A percentile compares a stretch with the other conserved stretches of the same genome.
Conservation (phyloP, 1,140 invertebrate species). For the Plutomurus gul region DNA sequence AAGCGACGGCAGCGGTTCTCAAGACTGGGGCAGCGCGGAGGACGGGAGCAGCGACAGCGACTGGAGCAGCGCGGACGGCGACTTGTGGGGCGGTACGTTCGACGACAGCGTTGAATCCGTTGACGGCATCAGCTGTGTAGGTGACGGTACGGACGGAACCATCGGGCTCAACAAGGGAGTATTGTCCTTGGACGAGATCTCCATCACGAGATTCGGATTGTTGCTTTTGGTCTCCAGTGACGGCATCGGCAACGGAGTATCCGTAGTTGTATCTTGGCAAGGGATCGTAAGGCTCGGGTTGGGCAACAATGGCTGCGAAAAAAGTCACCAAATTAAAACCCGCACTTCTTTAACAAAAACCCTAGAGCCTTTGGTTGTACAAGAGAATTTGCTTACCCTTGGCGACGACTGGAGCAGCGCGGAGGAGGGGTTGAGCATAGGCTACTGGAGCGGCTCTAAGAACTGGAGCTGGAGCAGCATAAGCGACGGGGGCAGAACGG, state of each 20-base stretch:
- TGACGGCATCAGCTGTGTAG: constrained; percentile 73
- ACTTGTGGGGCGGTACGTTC: constrained; percentile 60
- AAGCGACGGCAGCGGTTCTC: background rate
- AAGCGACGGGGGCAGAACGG: constrained; percentile 28
- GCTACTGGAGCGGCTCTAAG: background rate
- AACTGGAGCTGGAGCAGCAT: constrained; percentile 16
- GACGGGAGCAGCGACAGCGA: background rate
- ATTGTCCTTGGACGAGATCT: constrained; percentile 63
- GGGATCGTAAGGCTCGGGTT: constrained; percentile 48
- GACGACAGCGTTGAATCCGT: constrained; percentile 70
- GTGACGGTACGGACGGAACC: constrained; percentile 60
- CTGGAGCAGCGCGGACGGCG: background rate
- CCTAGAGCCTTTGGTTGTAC: too few relatives aligned
- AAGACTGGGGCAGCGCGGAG: background rate
- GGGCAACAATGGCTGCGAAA: background rate
- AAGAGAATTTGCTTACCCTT: background rate
- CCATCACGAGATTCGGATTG: constrained; percentile 70
- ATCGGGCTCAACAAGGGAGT: constrained; percentile 33
- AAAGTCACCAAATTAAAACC: background rate
- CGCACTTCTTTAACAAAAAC: background rate
- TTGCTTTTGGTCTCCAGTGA: constrained; percentile 65
- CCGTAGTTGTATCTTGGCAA: constrained; percentile 54
- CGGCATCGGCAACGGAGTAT: constrained; percentile 52
- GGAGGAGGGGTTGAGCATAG: constrained; percentile 33
- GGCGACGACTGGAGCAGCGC: constrained; percentile 8